A percentile compares a stretch with the other conserved stretches of the same genome.
Conservation (phyloP, 2,113 vertebrate genomes). For the Turdus rufiventris region DNA sequence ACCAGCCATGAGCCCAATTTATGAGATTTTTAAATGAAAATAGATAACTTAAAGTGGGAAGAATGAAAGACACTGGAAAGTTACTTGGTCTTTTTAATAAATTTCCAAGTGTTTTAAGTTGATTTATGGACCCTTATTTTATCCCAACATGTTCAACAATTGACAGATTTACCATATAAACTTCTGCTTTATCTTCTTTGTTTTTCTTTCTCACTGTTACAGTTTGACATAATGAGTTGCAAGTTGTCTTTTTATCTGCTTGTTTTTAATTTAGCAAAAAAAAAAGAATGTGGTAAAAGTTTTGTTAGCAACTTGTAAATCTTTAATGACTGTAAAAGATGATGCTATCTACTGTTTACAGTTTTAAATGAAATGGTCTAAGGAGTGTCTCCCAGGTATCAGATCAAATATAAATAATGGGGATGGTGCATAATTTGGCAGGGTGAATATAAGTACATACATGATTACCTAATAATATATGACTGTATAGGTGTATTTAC, state of each 20-base stretch:
- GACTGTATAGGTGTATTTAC: neutral
- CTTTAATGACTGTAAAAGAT: neutral
- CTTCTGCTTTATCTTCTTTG: neutral
- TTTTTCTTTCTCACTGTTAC: neutral
- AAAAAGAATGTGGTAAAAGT: neutral
- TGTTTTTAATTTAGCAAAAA: constrained; percentile 6
- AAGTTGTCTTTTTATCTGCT: neutral
- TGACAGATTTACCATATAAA: neutral
- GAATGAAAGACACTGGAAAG: neutral
- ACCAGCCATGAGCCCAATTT: neutral
- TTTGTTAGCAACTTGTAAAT: constrained; percentile 24
- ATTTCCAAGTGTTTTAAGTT: neutral
- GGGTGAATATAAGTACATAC: neutral
- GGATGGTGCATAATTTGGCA: neutral
- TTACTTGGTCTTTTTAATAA: neutral
- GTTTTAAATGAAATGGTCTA: neutral
- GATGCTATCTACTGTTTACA: constrained; percentile 24
- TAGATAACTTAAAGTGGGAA: neutral
- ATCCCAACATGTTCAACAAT: neutral
- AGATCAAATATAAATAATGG: neutral
- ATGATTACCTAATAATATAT: neutral
- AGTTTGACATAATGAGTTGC: constrained; percentile 1
- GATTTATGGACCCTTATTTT: neutral
- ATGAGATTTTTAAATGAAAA: neutral
- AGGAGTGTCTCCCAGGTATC: neutral